A percentile compares a stretch with the other conserved stretches of the same genome.
Evolutionary conservation across 1,140 invertebrate genomes (phyloP).

Genomic region (Stegodyphus mimosarum): DNA sequence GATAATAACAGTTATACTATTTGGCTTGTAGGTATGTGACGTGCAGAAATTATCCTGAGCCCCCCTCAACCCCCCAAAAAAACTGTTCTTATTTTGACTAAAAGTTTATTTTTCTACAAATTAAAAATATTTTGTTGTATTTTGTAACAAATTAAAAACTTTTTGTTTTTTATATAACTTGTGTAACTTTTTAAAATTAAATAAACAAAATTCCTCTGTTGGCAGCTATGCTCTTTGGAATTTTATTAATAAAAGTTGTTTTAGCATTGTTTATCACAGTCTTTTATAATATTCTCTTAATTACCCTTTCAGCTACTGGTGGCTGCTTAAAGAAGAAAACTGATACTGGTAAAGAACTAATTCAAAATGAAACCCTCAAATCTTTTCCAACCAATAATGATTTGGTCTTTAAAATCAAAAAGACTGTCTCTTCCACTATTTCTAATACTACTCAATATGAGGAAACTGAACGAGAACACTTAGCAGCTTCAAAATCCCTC

Average conservation of each 20-base stretch:
- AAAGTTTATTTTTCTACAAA: too few relatives aligned
- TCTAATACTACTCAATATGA: slow-evolving; percentile 34
- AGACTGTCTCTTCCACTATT: slow-evolving; percentile 44
- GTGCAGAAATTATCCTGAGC: too few relatives aligned
- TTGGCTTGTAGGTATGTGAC: too few relatives aligned
- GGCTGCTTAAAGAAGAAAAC: slow-evolving; percentile 57
- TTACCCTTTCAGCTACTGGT: slow-evolving; percentile 56
- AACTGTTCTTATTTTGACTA: too few relatives aligned
- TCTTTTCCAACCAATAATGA: slow-evolving; percentile 38
- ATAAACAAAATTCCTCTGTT: slow-evolving; percentile 40
- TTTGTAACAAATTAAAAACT: too few relatives aligned
- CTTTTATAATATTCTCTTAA: slow-evolving; percentile 48
- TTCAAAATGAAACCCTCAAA: slow-evolving; percentile 54
- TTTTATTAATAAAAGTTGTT: slow-evolving; percentile 11
- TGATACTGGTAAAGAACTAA: slow-evolving; percentile 33
- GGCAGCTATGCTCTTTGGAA: slow-evolving; percentile 60
- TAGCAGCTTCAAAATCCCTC: slow-evolving; percentile 55
- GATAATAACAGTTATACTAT: too few relatives aligned
- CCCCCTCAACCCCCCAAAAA: too few relatives aligned
- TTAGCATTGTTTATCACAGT: slow-evolving; percentile 23
- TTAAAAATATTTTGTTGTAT: too few relatives aligned
- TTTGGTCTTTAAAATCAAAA: slow-evolving; percentile 59
- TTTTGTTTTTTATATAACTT: too few relatives aligned
- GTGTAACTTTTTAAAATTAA: too few relatives aligned
- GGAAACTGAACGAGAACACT: slow-evolving; percentile 46